These are phyloP conservation scores for Hecatera dysodea DNA, from an alignment of 2,888 invertebrate species.

Conservation along the genomic window DNA sequence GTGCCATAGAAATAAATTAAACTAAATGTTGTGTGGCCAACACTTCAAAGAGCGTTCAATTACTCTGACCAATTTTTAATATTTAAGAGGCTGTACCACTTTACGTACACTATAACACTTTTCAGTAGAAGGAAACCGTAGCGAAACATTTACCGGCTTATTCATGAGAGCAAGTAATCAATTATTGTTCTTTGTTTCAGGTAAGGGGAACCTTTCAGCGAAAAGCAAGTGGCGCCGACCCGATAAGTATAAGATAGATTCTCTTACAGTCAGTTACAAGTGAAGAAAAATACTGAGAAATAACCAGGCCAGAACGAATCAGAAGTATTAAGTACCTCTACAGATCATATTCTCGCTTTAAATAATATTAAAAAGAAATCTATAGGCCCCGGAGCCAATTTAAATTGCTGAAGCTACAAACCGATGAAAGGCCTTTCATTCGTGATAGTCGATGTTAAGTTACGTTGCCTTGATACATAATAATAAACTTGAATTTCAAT, in stretches of 20 bases:
- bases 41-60: conserved; percentile 47
- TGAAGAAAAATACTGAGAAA: conserved; percentile 17
- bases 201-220: conserved; percentile 75
- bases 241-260: conserved; percentile 73
- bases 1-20: too few species aligned
- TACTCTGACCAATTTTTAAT: conserved; percentile 39
- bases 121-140: conserved; percentile 26
- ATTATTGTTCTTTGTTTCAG: conserved; percentile 80
- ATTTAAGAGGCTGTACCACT: conserved; percentile 16
- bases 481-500: background rate
- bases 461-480: background rate
- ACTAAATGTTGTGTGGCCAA: too few species aligned
- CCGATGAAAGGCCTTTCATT: conserved; percentile 35
- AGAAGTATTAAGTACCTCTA: background rate
- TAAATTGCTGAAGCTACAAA: conserved; percentile 28
- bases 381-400: conserved; percentile 34
- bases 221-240: conserved; percentile 48
- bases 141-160: conserved; percentile 57
- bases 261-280: conserved; percentile 60
- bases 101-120: conserved; percentile 36
- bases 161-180: conserved; percentile 71
- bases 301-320: background rate
- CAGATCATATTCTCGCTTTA: conserved; percentile 19
- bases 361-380: conserved; percentile 30
- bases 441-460: conserved; percentile 1